A percentile compares a stretch with the other conserved stretches of the same genome.
phyloP scores from a whole-genome alignment of 2,113 vertebrate species.

The Paracanthobrama guichenoti region DNA sequence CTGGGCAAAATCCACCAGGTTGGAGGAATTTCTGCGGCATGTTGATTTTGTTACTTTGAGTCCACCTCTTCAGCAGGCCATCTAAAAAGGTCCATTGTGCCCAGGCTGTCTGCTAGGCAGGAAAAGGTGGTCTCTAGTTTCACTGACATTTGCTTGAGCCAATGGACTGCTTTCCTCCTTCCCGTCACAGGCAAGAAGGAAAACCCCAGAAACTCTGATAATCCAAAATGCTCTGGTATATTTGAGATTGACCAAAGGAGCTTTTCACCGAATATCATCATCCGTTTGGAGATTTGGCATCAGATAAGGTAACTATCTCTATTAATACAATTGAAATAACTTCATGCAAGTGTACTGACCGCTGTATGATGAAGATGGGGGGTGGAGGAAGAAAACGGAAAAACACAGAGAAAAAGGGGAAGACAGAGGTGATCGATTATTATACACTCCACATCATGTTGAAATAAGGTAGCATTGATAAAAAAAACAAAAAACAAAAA shows the following conservation, averaged over 20 bases:
- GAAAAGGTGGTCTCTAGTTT: slow-evolving; percentile 77
- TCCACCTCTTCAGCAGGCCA: slow-evolving; percentile 66
- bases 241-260: slow-evolving; percentile 60
- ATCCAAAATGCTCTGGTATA: slow-evolving; percentile 46
- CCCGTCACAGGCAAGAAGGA: slow-evolving; percentile 62
- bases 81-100: slow-evolving; percentile 78
- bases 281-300: slow-evolving; percentile 39
- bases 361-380: slow-evolving; percentile 65
- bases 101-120: slow-evolving; percentile 77
- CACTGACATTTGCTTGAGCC: slow-evolving; percentile 71
- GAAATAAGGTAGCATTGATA: neutral
- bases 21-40: slow-evolving; percentile 37
- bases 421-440: slow-evolving; percentile 69
- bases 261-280: slow-evolving; percentile 49
- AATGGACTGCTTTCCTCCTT: slow-evolving; percentile 66
- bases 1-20: neutral
- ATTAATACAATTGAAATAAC: slow-evolving; percentile 45
- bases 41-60: slow-evolving; percentile 50
- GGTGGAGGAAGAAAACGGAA: slow-evolving; percentile 39
- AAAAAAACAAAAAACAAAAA: no score
- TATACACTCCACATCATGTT: neutral
- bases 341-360: slow-evolving; percentile 77
- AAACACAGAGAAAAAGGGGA: slow-evolving; percentile 60
- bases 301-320: slow-evolving; percentile 65
- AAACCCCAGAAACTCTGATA: slow-evolving; percentile 54